Conservation (phyloP, 2,113 vertebrate genomes). For the Chaetorhynchus papuensis region DNA sequence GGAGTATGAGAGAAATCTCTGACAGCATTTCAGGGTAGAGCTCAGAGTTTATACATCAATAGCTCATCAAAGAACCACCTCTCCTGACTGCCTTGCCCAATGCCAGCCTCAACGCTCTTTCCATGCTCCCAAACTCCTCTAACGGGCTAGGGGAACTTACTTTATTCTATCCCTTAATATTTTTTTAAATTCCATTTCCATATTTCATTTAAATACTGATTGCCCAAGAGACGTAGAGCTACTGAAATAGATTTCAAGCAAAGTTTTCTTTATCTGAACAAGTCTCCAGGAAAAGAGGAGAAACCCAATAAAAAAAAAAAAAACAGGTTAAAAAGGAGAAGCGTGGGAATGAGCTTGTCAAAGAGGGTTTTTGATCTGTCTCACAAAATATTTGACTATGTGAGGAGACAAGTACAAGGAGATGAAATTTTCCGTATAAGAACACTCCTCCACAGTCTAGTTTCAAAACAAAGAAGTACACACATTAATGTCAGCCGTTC, state of each 20-base stretch:
- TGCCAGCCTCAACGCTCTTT: not conserved
- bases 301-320: not conserved
- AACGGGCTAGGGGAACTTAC: not conserved
- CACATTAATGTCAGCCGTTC: conserved; percentile 53
- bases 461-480: conserved; percentile 62
- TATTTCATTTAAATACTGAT: not conserved
- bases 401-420: conserved; percentile 57
- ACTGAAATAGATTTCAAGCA: not conserved
- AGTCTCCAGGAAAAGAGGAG: not conserved
- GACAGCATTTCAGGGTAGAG: not conserved
- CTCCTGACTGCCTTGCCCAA: not conserved
- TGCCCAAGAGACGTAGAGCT: not conserved
- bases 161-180: not conserved
- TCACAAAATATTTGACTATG: conserved; percentile 63
- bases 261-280: not conserved
- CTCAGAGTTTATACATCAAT: not conserved
- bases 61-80: not conserved
- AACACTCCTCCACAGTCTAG: conserved; percentile 62
- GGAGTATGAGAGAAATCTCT: not conserved
- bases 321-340: conserved; percentile 42
- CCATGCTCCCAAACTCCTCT: not conserved
- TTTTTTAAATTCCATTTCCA: not conserved
- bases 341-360: conserved; percentile 61
- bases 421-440: conserved; percentile 47
- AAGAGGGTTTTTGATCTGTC: conserved; percentile 58